Base-by-base conservation (phyloP, 2,888 invertebrate genomes). In the Agrochola lychnidis region DNA sequence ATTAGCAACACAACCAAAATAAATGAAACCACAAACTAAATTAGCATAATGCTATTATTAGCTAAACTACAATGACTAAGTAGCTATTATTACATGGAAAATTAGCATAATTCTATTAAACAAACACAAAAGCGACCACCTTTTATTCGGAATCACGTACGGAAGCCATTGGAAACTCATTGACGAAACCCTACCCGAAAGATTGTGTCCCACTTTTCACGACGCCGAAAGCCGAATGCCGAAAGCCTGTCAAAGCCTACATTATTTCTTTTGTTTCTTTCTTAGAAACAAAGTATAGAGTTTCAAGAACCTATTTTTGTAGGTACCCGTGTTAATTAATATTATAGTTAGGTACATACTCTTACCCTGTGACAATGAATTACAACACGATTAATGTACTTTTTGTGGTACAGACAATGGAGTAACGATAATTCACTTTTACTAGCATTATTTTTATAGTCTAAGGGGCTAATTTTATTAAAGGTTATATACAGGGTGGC, bases 261-360 rank as follows among this genome's bases (percentile, higher is more conserved):
- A 81, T 78, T 83, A 82, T 74, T 79, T 73, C 72, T 69, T 86
- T 86, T 88, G 77, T 82, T 84, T 86, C 61, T 66, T 71, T 70
- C 71, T 75, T 74, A 59, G 70, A 36, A 53, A 76, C 57, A 70
- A 73, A 74, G 70, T 69, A 73, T 73, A 22, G 30, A 57, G 16
- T 73, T 71, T 12, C 56, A 40, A 67, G 51, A 64, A 48, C 19
- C 42, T 48, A 57, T 79, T 79, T 66, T 51, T 56, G 19, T 48
- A 36, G 16, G 40, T 57, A 53, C 5, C 12, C 36, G 42, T 16
- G 10, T 9, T 14, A 71, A n/a, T 57, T 14, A 56, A 36, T 5
- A n/a, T 9, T 51, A 12, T 36, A 30, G 36, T 36, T 36, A 36
- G 6, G 4, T 51, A n/a, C 10, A 30, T 30, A 30, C 30, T 12